Evolutionary conservation across 1,140 invertebrate species (phyloP).

Genomic region (Hyposmocoma kahamanoa): DNA sequence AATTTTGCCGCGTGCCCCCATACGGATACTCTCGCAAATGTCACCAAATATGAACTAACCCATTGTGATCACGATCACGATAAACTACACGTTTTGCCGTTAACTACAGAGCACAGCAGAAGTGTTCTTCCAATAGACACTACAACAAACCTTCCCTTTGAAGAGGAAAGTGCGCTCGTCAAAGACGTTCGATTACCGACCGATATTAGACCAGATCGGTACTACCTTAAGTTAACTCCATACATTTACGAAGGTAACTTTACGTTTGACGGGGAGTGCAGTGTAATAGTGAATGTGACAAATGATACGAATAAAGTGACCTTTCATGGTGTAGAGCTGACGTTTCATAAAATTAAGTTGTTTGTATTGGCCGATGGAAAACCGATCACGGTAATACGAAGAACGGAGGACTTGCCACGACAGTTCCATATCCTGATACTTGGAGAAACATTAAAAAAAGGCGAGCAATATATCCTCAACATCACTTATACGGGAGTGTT

Average conservation of each 20-base stretch:
- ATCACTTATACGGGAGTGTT: conserved; percentile 82
- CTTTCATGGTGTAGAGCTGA: conserved; percentile 82
- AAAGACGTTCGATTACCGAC: conserved; percentile 80
- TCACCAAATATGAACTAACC: conserved; percentile 53
- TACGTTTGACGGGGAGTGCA: conserved; percentile 83
- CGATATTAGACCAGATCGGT: conserved; percentile 78
- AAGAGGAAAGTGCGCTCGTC: conserved; percentile 29
- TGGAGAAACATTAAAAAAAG: conserved; percentile 73
- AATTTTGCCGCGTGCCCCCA: conserved; percentile 79
- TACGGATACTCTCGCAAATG: conserved; percentile 53
- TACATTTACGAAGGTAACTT: conserved; percentile 84
- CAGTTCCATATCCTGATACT: conserved; percentile 85
- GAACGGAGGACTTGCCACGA: conserved; percentile 76
- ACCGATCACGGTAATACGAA: conserved; percentile 42
- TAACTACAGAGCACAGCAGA: conserved; percentile 44
- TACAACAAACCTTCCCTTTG: conserved; percentile 21
- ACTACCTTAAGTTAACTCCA: conserved; percentile 81
- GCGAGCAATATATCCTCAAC: conserved; percentile 78
- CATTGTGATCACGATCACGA: conserved; percentile 54
- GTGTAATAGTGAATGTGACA: conserved; percentile 78
- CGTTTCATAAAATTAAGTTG: conserved; percentile 75
- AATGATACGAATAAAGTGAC: conserved; percentile 82
- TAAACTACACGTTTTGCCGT: conserved; percentile 58
- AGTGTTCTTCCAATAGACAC: conserved; percentile 44
- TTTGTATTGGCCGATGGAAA: conserved; percentile 39